Base-by-base conservation (phyloP, 1,140 invertebrate genomes). In the Zaprionus gabonicus region DNA sequence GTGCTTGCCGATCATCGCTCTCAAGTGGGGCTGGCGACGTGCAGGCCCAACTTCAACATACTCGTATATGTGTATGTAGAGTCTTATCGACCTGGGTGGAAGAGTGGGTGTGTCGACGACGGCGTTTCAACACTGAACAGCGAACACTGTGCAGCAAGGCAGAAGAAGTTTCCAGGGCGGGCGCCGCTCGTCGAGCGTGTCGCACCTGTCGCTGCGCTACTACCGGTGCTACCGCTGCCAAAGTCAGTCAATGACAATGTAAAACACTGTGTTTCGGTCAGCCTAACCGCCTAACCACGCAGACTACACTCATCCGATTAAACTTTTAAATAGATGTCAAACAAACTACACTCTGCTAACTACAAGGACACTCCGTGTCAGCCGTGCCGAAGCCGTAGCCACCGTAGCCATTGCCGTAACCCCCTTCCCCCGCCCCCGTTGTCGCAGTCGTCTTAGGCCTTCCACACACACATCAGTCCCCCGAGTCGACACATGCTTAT, bases 261-360 rank as follows among this genome's bases (percentile, higher is more conserved):
- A 80, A 85, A 85, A 90, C 85, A 90, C 76, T 58, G 86, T 90
- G 85, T 90, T 90, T 75, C 90, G 85, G 85, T 90, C 85, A 80
- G 85, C 81, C 85, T 90, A 90, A 90, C 85, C 85, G 85, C 81
- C 85, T 90, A 90, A 90, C 85, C 85, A 83, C 85, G 88, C 81
- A 70, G 82, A 90, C 85, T 90, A 90, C 85, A 85, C 85, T 90
- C 85, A 90, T 90, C 85, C 85, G 85, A 90, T 90, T 90, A 90
- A 90, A 90, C 85, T 90, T 90, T 90, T 90, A 90, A 90, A 90
- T 90, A 91, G 85, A 90, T 90, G 85, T 90, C 85, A 90, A 90
- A 90, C 85, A 90, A 90, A 90, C 85, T 90, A 90, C 85, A 90
- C 78, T 81, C 83, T 70, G 81, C 81, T 81, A 78, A 76, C 79